Evolutionary conservation across 2,113 vertebrate genomes (phyloP), one percentile per base, ranked within the genome.

Genomic region (Oxyruncus cristatus): DNA sequence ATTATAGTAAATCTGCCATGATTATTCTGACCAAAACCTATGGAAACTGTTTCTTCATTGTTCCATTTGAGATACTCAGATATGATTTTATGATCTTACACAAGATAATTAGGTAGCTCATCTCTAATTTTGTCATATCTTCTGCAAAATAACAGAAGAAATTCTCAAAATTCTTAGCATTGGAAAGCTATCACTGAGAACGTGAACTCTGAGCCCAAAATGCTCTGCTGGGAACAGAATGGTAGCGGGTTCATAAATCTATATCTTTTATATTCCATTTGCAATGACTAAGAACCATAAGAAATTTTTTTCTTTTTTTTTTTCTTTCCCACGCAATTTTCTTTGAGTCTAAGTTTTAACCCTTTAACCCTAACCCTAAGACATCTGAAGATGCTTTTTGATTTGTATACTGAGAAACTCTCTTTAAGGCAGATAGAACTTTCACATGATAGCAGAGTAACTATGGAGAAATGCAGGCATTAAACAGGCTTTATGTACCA

Each of bases 251-350:
- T 49, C 1, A 9, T 47, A 78, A 56, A 74, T 53, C 4, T 2
- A 27, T 3, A 44, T 30, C 4, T 75, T 91, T 59, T 55, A 21
- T 39, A 61, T 61, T 80, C 9, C 5, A 32, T 4, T 77, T 61
- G 14, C 14, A 79, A 67, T 8, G 28, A 66, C 14, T 55, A 67
- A 71, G 3, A 12, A 78, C 21, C 41, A 8, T 0, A 1, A 49
- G 37, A 1, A 84, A 42, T 23, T 3, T 35, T 35, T 19, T 1
- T 1, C 11, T 10, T 14, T 6, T 8, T 33, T 16, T 20, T n/a
- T 35, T 62, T 12, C 4, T 42, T 39, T 11, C 5, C 4, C 62
- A 28, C 3, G 1, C 10, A 35, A 6, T n/a, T 56, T 20, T 53
- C 11, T 66, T 80, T 59, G 23, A 47, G 5, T 41, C 33, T 22